Evolutionary conservation across 2,888 invertebrate genomes (phyloP), one percentile per base, ranked within the genome.

Genomic region (Luffia ferchaultella): DNA sequence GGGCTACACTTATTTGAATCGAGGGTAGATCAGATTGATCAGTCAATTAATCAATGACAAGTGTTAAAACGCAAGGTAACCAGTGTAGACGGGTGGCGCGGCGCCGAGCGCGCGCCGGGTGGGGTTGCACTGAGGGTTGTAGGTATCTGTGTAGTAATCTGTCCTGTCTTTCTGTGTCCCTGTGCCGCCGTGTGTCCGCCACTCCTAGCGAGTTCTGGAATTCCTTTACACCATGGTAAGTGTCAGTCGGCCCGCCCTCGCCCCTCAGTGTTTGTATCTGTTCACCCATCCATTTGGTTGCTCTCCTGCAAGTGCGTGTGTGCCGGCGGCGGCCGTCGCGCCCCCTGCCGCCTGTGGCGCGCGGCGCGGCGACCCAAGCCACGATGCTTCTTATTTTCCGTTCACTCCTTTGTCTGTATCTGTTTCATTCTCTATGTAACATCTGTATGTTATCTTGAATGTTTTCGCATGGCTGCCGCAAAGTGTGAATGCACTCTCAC

Each of bases 201-300:
- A 87, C 86, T 87, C 85, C 91, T 93, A 95, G 95, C 93, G 93
- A 93, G 92, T 96, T 95, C 93, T 95, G 95, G 95, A 95, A 93
- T 91, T 95, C 94, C 91, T 95, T 95, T 93, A 93, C 93, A 90
- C 94, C 95, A 91, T 93, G 95, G 95, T 96, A 95, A 95, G 95
- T 95, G 90, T 89, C 90, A 88, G 85, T 85, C 85, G 83, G 76
- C 79, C 83, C 82, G 78, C 85, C 85, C 84, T 80, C 84, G 82
- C 80, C 84, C 84, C 83, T 84, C 82, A 80, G 82, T 83, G 83
- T 83, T 76, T 79, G 73, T 82, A 80, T 80, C 75, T 78, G 77
- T 80, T 82, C 54, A 72, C 76, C 78, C 76, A 78, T 80, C 73
- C 73, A 72, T 85, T 84, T 79, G 71, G 85, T 85, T 85, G 84